Conservation (phyloP, 2,113 vertebrate species). For the Podarcis muralis region DNA sequence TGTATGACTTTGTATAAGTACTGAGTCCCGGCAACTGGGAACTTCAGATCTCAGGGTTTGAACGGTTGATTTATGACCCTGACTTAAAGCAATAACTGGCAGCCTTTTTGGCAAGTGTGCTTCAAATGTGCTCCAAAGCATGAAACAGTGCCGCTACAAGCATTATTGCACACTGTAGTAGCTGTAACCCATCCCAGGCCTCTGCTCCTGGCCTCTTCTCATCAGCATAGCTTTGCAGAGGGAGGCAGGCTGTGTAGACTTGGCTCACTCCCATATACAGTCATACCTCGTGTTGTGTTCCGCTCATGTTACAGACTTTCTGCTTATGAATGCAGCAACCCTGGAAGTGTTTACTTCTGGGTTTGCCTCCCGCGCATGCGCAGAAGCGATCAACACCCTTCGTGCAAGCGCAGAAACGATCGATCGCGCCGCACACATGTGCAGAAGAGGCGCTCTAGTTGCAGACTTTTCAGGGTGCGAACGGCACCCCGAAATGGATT, state of each 20-base stretch:
- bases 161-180: neutral
- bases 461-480: too few relatives aligned
- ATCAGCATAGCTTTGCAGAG: too few relatives aligned
- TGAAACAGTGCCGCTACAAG: neutral
- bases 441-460: too few relatives aligned
- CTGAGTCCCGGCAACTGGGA: neutral
- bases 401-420: rapidly evolving
- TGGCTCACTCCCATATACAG: neutral
- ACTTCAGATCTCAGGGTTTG: neutral
- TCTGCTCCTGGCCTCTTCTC: neutral
- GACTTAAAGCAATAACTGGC: neutral
- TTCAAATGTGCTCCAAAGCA: neutral
- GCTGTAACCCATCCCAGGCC: neutral
- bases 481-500: too few relatives aligned
- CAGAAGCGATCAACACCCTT: too few relatives aligned
- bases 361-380: too few relatives aligned
- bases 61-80: neutral
- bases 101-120: neutral
- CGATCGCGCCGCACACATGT: too few relatives aligned
- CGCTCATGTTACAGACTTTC: too few relatives aligned
- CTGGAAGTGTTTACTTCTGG: too few relatives aligned
- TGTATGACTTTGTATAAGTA: neutral
- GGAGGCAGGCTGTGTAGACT: neutral
- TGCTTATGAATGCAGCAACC: too few relatives aligned
- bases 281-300: too few relatives aligned